These are phyloP conservation scores for Adelosebastes latens DNA, from an alignment of 2,797 vertebrate species.

Conservation along the genomic window DNA sequence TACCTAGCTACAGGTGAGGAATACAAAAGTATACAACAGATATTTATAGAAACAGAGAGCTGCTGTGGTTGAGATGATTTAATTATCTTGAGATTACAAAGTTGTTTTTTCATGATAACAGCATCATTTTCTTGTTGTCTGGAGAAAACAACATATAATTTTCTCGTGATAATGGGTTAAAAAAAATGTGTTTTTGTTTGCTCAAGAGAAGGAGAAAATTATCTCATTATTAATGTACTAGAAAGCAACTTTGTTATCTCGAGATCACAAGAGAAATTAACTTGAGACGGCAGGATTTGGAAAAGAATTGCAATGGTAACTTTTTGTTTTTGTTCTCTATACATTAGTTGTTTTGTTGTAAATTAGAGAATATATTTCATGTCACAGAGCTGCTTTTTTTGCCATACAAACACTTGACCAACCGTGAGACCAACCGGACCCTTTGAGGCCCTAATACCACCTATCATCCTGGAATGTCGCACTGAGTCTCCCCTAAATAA, in stretches of 20 bases:
- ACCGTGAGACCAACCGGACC: conserved; percentile 32
- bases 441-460: conserved; percentile 61
- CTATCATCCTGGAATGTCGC: conserved; percentile 71
- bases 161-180: not conserved
- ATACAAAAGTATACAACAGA: not conserved
- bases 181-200: conserved; percentile 12
- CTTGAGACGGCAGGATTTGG: not conserved
- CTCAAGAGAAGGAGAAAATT: not conserved
- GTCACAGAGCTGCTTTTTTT: not conserved
- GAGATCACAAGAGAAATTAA: not conserved
- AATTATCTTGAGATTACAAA: not conserved
- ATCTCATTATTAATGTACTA: not conserved
- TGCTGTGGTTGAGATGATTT: not conserved
- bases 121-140: not conserved
- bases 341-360: not conserved
- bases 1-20: not conserved
- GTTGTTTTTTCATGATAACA: not conserved
- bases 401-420: conserved; percentile 13
- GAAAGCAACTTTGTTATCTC: not conserved
- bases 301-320: not conserved
- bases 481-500: conserved; percentile 64
- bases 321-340: not conserved
- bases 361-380: not conserved
- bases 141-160: not conserved
- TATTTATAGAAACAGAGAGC: not conserved